Evolutionary conservation across 2,888 invertebrate species (phyloP), one percentile per base, ranked within the genome.

Genomic region (Lasioglossum marginatum): DNA sequence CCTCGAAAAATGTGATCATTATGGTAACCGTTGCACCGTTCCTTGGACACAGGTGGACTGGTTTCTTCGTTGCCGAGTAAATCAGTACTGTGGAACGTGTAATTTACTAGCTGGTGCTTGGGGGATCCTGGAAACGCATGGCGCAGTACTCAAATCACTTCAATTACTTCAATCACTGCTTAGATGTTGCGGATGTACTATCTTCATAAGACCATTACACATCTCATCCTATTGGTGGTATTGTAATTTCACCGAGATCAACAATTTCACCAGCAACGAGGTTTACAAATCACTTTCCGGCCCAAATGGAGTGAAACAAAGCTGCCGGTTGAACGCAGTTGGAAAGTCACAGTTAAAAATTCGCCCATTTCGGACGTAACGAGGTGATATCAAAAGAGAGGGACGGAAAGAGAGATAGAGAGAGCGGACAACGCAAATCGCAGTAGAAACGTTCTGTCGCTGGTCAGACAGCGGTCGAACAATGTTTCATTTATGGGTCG

Each of bases 401-500:
- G 1, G 23, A 52, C 6, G 5, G 0, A 2, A 23, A 10, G 52
- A 2, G 48, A 5, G n/a, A n/a, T n/a, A n/a, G 48, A 27, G 16
- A 19, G 16, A 16, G 4, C 2, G 6, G 16, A 63, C 31, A 63
- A 63, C 31, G 16, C 5, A 31, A 31, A 31, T 63, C 63, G 60
- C 31, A 73, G 74, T 75, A 79, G 79, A 74, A 70, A 40, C 60
- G 63, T 71, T 14, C 77, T n/a, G n/a, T n/a, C n/a, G 57, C 2
- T 57, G 57, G 60, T 43, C 81, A 79, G 80, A 77, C 78, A 73
- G 79, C 60, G 60, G 27, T 23, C 40, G 76, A 68, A 63, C 63
- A 73, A 70, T 78, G 34, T 80, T 81, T 88, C 81, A 48, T 84
- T 88, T 82, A 57, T 48, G 37, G 79, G 34, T 60, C 63, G 84